Conservation (phyloP, 2,113 vertebrate species). For the Antechinus stuartii region DNA sequence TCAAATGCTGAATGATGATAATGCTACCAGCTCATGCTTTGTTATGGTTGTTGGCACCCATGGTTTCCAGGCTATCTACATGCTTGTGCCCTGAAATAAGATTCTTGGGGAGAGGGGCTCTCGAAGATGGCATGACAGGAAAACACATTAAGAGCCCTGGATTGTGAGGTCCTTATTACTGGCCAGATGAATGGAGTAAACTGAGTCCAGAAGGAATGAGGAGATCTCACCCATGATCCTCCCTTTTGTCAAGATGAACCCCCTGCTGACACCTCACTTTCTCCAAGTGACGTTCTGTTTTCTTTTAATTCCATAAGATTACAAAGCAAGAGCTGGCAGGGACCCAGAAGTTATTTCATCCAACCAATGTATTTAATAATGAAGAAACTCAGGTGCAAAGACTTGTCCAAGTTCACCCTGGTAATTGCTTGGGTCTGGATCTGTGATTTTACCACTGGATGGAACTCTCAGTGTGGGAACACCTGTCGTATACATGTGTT, state of each 20-base stretch:
- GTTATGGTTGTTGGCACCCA: background rate
- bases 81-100: background rate
- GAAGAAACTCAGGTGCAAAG: background rate
- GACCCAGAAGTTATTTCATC: background rate
- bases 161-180: background rate
- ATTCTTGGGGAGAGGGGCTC: background rate
- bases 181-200: background rate
- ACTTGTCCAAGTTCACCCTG: background rate
- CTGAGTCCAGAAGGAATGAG: background rate
- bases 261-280: background rate
- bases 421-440: background rate
- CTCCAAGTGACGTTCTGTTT: background rate
- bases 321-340: background rate
- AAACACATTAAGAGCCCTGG: background rate
- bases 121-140: background rate
- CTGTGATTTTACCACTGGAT: background rate
- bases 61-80: background rate
- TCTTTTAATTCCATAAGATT: background rate
- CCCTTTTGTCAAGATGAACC: background rate
- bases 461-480: background rate
- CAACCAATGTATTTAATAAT: background rate
- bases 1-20: slow-evolving; percentile 46
- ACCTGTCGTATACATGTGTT: background rate
- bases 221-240: background rate
- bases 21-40: slow-evolving; percentile 27